Evolutionary conservation across 92 coral and sea anemone genomes (phyloP), one percentile per base, ranked within the genome.

Genomic region (Phenganax stokvisi): DNA sequence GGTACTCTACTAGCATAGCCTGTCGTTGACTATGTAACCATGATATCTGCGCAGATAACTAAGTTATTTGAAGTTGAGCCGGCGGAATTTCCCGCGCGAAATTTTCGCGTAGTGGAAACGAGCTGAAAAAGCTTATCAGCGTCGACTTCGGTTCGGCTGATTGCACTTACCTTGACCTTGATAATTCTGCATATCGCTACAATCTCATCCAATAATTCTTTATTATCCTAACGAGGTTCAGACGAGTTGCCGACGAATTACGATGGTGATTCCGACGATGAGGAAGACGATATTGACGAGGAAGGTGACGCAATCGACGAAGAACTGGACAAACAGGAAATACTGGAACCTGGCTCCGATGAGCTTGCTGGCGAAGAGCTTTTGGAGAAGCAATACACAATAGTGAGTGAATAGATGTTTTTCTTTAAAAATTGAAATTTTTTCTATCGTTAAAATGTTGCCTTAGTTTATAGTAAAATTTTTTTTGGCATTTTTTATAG

Each of bases 221-320:
- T 73, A 52, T 52, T 71, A 59, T 62, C 27, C 28, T 0, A 37
- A 25, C 16, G 4, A 70, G 85, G 82, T 30, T 74, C 82, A 88
- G 98, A 94, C 73, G 96, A 94, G 69, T 96, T 92, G 51, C 37
- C 89, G 76, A 93, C 93, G 64, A 85, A 89, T 13, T 91, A 94
- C 85, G 90, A 90, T 51, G 96, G 96, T 0, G 89, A 86, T 47
- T 94, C 98, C 71, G 98, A 94, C 65, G 98, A 94, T 53, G 98
- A 94, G 87, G 98, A 91, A 51, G 98, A 94, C 61, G 98, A 94
- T 81, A 90, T 89, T 64, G 99, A 96, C 71, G 99, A 96, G 79
- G 99, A 96, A 71, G 97, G 97, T 20, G 99, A 96, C 83, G 97
- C 97, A 58, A 89, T 92, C 44, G 99, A 96, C 66, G 89, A 90